Evolutionary conservation across 2,797 vertebrate species (phyloP).

Genomic region (Sebastes taczanowskii): DNA sequence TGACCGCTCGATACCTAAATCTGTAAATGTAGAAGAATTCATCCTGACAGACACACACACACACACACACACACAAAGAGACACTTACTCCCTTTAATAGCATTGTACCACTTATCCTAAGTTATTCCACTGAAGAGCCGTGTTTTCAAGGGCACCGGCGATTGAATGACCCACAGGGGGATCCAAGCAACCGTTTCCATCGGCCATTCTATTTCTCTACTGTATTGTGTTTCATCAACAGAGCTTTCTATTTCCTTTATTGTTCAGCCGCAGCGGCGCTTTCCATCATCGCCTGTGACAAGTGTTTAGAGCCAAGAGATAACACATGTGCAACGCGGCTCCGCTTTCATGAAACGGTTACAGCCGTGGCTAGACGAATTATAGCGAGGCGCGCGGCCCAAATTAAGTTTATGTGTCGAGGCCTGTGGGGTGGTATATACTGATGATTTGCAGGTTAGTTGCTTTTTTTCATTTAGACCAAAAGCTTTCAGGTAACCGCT

Average conservation of each 20-base stretch:
- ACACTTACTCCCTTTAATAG: slow-evolving; percentile 17
- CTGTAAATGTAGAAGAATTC: not conserved
- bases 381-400: not conserved
- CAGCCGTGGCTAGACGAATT: not conserved
- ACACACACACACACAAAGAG: not conserved
- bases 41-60: not conserved
- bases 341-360: not conserved
- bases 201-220: slow-evolving; percentile 46
- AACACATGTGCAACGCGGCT: slow-evolving; percentile 21
- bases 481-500: not conserved
- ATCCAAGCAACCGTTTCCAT: slow-evolving; percentile 47
- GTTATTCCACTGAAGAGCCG: slow-evolving; percentile 57
- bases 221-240: slow-evolving; percentile 67
- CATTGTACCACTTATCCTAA: slow-evolving; percentile 56
- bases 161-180: slow-evolving; percentile 68
- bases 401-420: not conserved
- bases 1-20: not conserved
- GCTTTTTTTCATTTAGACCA: slow-evolving; percentile 5
- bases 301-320: slow-evolving; percentile 57
- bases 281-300: slow-evolving; percentile 61
- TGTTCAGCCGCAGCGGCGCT: slow-evolving; percentile 47
- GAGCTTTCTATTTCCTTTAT: slow-evolving; percentile 64
- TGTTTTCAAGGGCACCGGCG: slow-evolving; percentile 68
- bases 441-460: not conserved
- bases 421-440: not conserved